Evolutionary conservation across 2,888 invertebrate species (phyloP).

Genomic region (Amblyjoppa fuscipennis): DNA sequence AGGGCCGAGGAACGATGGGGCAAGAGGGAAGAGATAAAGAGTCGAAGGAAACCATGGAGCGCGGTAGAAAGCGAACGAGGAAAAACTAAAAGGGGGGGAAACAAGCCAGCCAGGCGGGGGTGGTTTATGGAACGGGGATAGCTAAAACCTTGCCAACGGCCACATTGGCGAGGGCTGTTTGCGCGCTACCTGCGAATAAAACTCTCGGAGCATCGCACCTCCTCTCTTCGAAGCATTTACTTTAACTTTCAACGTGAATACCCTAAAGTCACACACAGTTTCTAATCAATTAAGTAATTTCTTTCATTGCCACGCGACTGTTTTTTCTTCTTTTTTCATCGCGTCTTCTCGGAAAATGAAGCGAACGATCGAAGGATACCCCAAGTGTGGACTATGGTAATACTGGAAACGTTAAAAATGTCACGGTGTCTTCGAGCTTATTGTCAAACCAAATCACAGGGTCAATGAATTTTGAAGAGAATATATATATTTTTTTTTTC

Average conservation of each 20-base stretch:
- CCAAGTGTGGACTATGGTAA: not conserved
- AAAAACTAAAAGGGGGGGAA: constrained; percentile 65
- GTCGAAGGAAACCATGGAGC: constrained; percentile 55
- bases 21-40: constrained; percentile 66
- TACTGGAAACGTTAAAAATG: not conserved
- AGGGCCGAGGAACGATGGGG: constrained; percentile 75
- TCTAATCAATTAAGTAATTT: constrained; percentile 51
- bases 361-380: not conserved
- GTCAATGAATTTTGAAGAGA: too few relatives aligned
- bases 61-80: constrained; percentile 65
- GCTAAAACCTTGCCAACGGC: constrained; percentile 81
- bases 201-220: constrained; percentile 40
- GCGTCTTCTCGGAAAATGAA: not conserved
- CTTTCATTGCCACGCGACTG: not conserved
- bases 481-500: not conserved
- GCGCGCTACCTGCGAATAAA: constrained; percentile 76
- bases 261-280: not conserved
- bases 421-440: too few relatives aligned
- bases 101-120: constrained; percentile 67
- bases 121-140: constrained; percentile 81
- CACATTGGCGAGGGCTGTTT: constrained; percentile 77
- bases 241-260: constrained; percentile 40
- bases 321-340: not conserved
- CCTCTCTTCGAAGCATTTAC: constrained; percentile 57
- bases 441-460: too few relatives aligned